Evolutionary conservation across 2,888 invertebrate genomes (phyloP), one percentile per base, ranked within the genome.

Genomic region (Chorisops tibialis): DNA sequence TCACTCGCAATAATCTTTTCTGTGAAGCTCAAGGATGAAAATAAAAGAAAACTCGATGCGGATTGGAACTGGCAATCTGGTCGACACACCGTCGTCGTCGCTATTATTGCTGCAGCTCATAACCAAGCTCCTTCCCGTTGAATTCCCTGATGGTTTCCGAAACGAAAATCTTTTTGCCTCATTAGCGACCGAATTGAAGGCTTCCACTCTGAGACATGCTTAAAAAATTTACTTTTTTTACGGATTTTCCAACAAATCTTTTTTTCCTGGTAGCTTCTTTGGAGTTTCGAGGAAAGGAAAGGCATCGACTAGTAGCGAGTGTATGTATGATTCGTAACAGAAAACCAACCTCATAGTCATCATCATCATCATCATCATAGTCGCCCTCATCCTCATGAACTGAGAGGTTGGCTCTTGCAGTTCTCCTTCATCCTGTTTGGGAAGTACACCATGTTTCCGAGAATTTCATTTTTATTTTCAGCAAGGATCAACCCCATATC

Each of bases 111-210:
- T 30, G 5, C 30, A 30, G n/a, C n/a, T n/a, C 3, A 30, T 1
- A 30, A 30, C 2, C 30, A 30, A 30, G 9, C 30, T 30, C 30
- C 30, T 58, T 59, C 19, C 59, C 59, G 48, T 47, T 51, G 64
- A 52, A 64, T 64, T 64, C 60, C 64, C 50, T 62, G 62, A 64
- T 62, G 62, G 60, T 50, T 64, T 64, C 62, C 62, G 60, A 62
- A 30, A 64, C 54, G 56, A 56, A 62, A 64, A 64, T 64, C 64
- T 65, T 65, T 63, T 63, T 65, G 65, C 65, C 63, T 65, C 65
- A 65, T 65, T 65, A 65, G 65, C 65, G 65, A 63, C 61, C 63
- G 61, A 65, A 65, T 65, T 65, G 65, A 65, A 47, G 59, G 58
- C 61, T 61, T 41, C 24, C 21, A 16, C 50, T 61, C 52, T 49